Base-by-base conservation (phyloP, 2,888 invertebrate species). In the Lasioglossum villosulum region DNA sequence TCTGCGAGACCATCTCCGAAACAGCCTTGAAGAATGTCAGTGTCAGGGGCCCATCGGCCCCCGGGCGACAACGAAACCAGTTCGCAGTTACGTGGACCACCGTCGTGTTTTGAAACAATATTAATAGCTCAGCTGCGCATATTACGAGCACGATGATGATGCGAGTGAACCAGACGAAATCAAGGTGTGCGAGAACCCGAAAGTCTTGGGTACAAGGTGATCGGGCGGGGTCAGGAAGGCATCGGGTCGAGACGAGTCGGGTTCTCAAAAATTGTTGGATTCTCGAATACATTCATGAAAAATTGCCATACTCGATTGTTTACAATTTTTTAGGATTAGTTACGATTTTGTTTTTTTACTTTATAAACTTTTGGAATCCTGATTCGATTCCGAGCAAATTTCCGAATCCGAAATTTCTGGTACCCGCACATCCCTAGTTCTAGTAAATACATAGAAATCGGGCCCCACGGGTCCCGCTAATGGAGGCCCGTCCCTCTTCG, bases 11-110 rank as follows among this genome's bases (percentile, higher is more conserved):
- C 84, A 82, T 86, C 81, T 81, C 82, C 75, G 78, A 86, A 81
- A 82, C 88, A 91, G 91, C 94, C 94, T 94, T 94, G 94, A 92
- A 91, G 91, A 91, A 92, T 94, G 93, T 93, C 94, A 94, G 92
- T 94, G 94, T 94, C 94, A 94, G 89, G 94, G 92, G 88, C 91
- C 88, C 87, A 86, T 84, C 90, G 84, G 81, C 82, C 87, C 87
- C 89, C 83, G 82, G 89, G 87, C 91, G 87, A 91, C 89, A 90
- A 88, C 89, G 86, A 92, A 93, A 93, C 93, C 93, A 92, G 93
- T 93, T 92, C 92, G 88, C 87, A 83, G 88, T 92, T 89, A 88
- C 89, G 87, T 90, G 89, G 89, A 85, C 84, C 86, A 88, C 79
- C 80, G 80, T 76, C 76, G 85, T 86, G 84, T 93, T 93, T 92